Base-by-base conservation (phyloP, 2,888 invertebrate genomes). In the Digitonthophagus gazella region DNA sequence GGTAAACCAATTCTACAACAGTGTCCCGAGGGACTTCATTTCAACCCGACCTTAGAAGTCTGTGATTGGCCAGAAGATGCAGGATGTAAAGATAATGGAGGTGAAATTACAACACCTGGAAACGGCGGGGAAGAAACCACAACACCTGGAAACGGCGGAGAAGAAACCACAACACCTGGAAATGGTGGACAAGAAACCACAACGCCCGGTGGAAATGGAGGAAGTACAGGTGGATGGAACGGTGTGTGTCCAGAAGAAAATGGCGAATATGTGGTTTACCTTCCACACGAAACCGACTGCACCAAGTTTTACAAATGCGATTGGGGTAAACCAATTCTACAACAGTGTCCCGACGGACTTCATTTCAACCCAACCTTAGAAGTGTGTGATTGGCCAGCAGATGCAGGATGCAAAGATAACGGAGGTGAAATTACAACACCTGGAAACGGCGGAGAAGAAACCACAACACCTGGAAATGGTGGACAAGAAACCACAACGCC, bases 51-150 rank as follows among this genome's bases (percentile, higher is more conserved):
- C 11, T 71, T 74, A 18, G 70, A 72, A 44, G 74, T 75, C 57
- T 79, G 78, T 67, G 78, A 78, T 66, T 72, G 73, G 67, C 74
- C 72, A 18, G 74, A 73, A 55, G 74, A 74, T 63, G 77, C 76
- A 5, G 66, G 65, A 8, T 76, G 76, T 22, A 55, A 19, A 15
- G 28, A n/a, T 2, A 22, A 16, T 8, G 14, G 63, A 14, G 64
- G 63, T 6, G 28, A 11, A 8, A 44, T 1, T 22, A 22, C 22
- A 22, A 22, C 22, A 6, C 22, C 22, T 22, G 22, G 22, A 22
- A 22, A 22, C 6, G 22, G n/a, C n/a, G n/a, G 22, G 3, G 15
- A 56, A n/a, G 15, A 56, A 15, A n/a, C 56, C 3, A 3, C 15
- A 2, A 14, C 15, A 56, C 56, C 56, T 56, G 54, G 44, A 44